Conservation (phyloP, 2,113 vertebrate genomes). For the Gila orcuttii region DNA sequence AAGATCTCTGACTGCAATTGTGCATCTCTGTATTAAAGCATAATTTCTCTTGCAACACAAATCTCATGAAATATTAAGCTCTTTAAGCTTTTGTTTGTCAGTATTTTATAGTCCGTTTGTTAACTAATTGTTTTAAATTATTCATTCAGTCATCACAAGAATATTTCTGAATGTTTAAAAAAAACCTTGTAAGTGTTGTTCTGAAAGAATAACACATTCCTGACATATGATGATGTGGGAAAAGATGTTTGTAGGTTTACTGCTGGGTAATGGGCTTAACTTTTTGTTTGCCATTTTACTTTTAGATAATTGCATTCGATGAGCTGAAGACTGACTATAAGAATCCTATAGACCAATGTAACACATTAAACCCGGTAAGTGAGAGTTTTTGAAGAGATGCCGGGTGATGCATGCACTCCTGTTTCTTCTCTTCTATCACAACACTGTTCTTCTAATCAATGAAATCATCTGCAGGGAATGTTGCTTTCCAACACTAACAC, state of each 20-base stretch:
- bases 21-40: background rate
- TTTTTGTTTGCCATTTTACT: conserved; percentile 39
- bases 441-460: conserved; percentile 81
- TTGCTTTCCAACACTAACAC: conserved; percentile 92
- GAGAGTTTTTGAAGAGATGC: background rate
- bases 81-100: background rate
- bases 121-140: background rate
- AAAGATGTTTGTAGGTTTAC: background rate
- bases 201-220: background rate
- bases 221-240: background rate
- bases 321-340: conserved; percentile 99
- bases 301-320: conserved; percentile 97
- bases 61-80: background rate
- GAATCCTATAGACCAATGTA: conserved; percentile 99
- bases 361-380: conserved; percentile 99
- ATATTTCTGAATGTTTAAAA: background rate
- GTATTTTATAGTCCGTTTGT: background rate
- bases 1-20: background rate
- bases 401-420: conserved; percentile 62
- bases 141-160: background rate
- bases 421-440: conserved; percentile 33
- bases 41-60: background rate
- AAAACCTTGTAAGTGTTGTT: background rate
- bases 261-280: background rate
- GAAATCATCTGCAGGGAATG: conserved; percentile 84